phyloP scores from a whole-genome alignment of 2,113 vertebrate genomes.

The Megaceryle torquata region DNA sequence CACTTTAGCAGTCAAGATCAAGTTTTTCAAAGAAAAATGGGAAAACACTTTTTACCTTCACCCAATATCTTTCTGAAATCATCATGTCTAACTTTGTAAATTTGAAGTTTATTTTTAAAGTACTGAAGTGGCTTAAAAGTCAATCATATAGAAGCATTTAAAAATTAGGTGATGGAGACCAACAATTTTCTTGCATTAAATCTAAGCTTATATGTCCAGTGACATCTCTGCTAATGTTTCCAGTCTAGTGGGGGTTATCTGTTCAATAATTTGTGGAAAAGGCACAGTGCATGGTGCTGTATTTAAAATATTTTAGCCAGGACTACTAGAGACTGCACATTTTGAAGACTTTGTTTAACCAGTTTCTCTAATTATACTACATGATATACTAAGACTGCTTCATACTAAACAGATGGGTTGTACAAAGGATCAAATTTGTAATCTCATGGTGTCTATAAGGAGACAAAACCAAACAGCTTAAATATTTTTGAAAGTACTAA shows the following conservation, averaged over 20 bases:
- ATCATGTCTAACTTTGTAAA: not conserved
- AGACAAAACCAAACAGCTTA: constrained; percentile 21
- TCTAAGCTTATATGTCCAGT: not conserved
- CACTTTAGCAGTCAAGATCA: not conserved
- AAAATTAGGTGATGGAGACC: not conserved
- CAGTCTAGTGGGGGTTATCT: not conserved
- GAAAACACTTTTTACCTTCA: not conserved
- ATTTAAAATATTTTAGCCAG: not conserved
- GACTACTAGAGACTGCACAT: not conserved
- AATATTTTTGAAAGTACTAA: constrained; percentile 16
- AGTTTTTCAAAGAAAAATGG: not conserved
- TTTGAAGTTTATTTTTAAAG: not conserved
- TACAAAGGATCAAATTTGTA: not conserved
- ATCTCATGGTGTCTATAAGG: not conserved
- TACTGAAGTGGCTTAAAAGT: not conserved
- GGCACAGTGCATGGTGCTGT: not conserved
- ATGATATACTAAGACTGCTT: not conserved
- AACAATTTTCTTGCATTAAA: not conserved
- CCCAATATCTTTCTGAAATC: not conserved
- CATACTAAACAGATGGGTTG: not conserved
- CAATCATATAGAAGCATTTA: not conserved
- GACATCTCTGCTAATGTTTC: not conserved
- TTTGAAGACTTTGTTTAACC: not conserved
- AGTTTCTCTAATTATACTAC: constrained; percentile 14
- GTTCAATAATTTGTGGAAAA: not conserved